Conservation (phyloP, 2,888 invertebrate species). For the Drosophila paranaensis region DNA sequence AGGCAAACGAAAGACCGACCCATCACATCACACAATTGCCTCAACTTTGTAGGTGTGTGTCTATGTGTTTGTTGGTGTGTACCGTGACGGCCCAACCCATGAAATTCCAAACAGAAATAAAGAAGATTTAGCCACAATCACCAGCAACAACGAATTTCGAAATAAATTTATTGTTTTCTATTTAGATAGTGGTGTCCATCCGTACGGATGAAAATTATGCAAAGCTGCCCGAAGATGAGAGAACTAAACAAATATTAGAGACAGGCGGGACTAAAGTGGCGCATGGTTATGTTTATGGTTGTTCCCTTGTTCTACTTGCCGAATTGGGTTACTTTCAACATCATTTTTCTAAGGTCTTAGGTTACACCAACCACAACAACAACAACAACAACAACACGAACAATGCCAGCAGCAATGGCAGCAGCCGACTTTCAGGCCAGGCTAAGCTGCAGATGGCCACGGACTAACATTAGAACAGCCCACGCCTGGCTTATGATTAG, state of each 20-base stretch:
- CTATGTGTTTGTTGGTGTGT: conserved; percentile 24
- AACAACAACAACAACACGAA: conserved; percentile 11
- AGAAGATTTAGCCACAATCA: conserved; percentile 40
- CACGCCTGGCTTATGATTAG: conserved; percentile 67
- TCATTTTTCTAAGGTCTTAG: conserved; percentile 69
- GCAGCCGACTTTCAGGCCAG: conserved; percentile 35
- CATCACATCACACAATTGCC: conserved; percentile 24
- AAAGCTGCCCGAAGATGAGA: conserved; percentile 48
- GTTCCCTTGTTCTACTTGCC: conserved; percentile 48
- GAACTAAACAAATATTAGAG: conserved; percentile 42
- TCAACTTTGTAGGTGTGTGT: conserved; percentile 21
- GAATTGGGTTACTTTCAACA: conserved; percentile 81
- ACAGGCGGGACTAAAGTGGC: conserved; percentile 33
- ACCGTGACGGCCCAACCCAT: conserved; percentile 56
- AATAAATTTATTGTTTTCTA: conserved; percentile 70
- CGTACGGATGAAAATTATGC: conserved; percentile 52
- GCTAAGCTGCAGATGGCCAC: conserved; percentile 41
- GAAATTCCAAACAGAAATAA: conserved; percentile 22
- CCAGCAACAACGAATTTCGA: conserved; percentile 16
- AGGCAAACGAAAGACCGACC: conserved; percentile 36
- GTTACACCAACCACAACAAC: conserved; percentile 58
- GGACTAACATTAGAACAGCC: conserved; percentile 54
- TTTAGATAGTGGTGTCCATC: conserved; percentile 46
- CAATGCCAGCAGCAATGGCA: conserved; percentile 17
- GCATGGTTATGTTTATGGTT: conserved; percentile 34